Evolutionary conservation across 53 echinoderm and acorn worm species (phyloP), one percentile per base, ranked within the genome.

Genomic region (Luidia sarsii): DNA sequence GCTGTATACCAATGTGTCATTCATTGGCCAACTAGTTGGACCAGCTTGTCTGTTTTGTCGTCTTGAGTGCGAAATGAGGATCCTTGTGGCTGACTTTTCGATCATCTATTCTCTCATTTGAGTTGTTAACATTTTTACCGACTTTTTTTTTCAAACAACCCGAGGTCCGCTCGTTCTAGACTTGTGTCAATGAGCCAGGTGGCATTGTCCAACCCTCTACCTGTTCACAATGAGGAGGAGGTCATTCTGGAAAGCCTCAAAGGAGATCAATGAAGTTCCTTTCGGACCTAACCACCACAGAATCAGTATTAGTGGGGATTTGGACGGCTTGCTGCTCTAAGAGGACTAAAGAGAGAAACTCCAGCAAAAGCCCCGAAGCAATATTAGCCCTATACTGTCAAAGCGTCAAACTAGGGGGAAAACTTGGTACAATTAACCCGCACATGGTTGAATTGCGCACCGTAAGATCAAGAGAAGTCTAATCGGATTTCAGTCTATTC

Each of bases 341-440:
- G 74, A 74, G 31, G 74, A 57, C 64, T 35, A 61, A 34, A 57
- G 56, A 38, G 35, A 53, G 22, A 35, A 41, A 39, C 25, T 57
- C 39, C 57, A 74, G 24, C 14, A 11, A 37, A 37, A 25, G 56
- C 56, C 70, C 74, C 41, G 57, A 0, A 74, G 74, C 57, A 23
- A 56, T 74, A 74, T 74, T 74, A 74, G 74, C 57, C 74, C 57
- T 74, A 74, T 57, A 74, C 74, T 74, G 74, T 57, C 74, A 39
- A 56, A 16, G 56, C 41, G 57, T 74, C 33, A 50, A 33, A 55
- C 10, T 13, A 38, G 57, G 74, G 27, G 29, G 33, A 70, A 49
- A 33, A 30, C 70, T 52, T 1, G 41, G 24, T 74, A 39, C 74
- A 74, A 74, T 74, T 74, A 74, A 53, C 56, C 57, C n/a, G n/a